Conservation (phyloP, 2,888 invertebrate species). For the Cistogaster globosa region DNA sequence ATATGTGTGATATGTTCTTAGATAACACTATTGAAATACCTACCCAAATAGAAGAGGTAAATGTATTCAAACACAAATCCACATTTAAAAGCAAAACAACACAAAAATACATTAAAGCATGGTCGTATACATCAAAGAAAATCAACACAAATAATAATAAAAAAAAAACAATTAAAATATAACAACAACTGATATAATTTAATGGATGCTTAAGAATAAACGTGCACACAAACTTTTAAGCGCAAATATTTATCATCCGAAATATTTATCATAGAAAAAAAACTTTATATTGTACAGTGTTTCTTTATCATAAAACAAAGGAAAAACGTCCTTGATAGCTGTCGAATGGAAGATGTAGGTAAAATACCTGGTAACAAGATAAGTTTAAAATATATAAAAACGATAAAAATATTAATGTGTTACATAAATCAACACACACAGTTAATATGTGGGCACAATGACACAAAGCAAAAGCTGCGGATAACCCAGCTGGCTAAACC, state of each 20-base stretch:
- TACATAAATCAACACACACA: conserved; percentile 69
- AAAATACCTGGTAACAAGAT: conserved; percentile 3
- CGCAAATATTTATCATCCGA: background rate
- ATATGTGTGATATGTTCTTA: no score
- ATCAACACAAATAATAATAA: conserved; percentile 28
- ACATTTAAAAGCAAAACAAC: background rate
- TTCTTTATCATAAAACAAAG: conserved; percentile 59
- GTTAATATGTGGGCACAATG: conserved; percentile 10
- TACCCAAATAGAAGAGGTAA: no score
- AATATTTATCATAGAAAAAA: background rate
- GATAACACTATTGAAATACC: no score
- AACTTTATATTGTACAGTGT: background rate
- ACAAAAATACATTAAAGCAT: background rate
- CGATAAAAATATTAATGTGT: conserved; percentile 70
- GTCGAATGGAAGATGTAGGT: conserved; percentile 20
- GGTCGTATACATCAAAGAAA: conserved; percentile 4
- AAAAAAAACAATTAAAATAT: background rate
- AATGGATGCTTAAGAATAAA: conserved; percentile 57
- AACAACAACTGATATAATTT: conserved; percentile 65
- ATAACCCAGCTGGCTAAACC: background rate
- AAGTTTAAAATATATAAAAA: conserved; percentile 13
- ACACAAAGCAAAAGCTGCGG: conserved; percentile 19
- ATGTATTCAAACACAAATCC: no score
- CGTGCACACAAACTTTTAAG: conserved; percentile 2
- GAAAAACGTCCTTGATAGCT: no score